phyloP scores from a whole-genome alignment of 1,140 invertebrate genomes.

The Heliconius congener region DNA sequence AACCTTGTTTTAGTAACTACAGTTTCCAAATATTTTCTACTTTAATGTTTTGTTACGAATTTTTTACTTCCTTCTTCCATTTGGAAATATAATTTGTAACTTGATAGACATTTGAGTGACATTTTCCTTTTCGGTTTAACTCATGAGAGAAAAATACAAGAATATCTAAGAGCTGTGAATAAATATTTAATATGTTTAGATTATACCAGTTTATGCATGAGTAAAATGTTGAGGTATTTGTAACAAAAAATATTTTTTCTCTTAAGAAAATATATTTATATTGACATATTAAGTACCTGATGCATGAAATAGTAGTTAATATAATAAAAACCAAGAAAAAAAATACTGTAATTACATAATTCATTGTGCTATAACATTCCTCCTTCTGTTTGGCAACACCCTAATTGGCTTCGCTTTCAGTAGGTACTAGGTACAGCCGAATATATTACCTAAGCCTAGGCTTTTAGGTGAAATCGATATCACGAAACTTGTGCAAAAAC shows the following conservation, averaged over 20 bases:
- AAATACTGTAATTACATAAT: conserved; percentile 2
- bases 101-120: conserved; percentile 36
- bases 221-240: not conserved
- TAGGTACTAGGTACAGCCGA: not conserved
- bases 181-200: conserved; percentile 29
- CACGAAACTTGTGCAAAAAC: conserved; percentile 8
- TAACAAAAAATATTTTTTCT: not conserved
- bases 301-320: not conserved
- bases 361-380: not conserved
- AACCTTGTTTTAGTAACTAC: not conserved
- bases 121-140: conserved; percentile 17
- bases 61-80: conserved; percentile 21
- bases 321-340: not conserved
- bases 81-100: conserved; percentile 33
- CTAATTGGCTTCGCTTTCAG: conserved; percentile 14
- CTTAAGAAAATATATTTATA: too few relatives aligned
- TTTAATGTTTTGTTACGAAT: not conserved
- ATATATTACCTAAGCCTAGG: conserved; percentile 19
- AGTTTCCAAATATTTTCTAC: not conserved
- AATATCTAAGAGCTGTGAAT: conserved; percentile 16
- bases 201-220: conserved; percentile 7
- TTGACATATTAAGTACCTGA: too few relatives aligned
- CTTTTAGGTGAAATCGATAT: conserved; percentile 28
- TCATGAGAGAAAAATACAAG: conserved; percentile 19
- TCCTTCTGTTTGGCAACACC: conserved; percentile 7